A percentile compares a stretch with the other conserved stretches of the same genome.
Evolutionary conservation across 1,140 invertebrate genomes (phyloP).

Genomic region (Neomicropteryx cornuta): DNA sequence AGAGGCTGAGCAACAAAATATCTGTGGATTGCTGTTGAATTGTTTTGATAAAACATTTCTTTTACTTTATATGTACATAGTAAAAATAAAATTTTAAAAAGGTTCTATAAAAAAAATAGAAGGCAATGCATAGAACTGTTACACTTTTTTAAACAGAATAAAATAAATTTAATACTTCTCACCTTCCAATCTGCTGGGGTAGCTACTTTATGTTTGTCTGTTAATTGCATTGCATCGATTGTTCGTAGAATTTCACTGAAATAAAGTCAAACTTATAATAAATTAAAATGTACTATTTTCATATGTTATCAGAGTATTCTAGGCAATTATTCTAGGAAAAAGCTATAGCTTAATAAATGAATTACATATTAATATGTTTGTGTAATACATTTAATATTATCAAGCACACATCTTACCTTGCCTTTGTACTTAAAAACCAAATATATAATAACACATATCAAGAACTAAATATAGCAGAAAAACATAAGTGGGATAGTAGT

Average conservation of each 20-base stretch:
- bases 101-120: neutral
- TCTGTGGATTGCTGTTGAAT: neutral
- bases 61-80: neutral
- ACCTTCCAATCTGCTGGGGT: slow-evolving; percentile 95
- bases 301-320: slow-evolving; percentile 3
- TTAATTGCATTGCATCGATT: slow-evolving; percentile 84
- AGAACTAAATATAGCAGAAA: no score
- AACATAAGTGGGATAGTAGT: no score
- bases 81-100: neutral
- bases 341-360: neutral
- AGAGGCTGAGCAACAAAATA: no score
- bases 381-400: neutral
- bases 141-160: slow-evolving; percentile 6
- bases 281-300: slow-evolving; percentile 1
- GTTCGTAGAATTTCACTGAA: slow-evolving; percentile 87
- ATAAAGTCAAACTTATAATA: slow-evolving; percentile 14
- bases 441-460: neutral
- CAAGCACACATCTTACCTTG: neutral
- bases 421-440: neutral
- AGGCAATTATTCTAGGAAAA: slow-evolving; percentile 11
- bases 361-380: slow-evolving; percentile 2
- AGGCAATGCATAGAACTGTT: neutral
- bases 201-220: slow-evolving; percentile 74
- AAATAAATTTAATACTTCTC: slow-evolving; percentile 9
- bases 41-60: neutral